phyloP scores from a whole-genome alignment of 1,140 invertebrate species.

The Kradibia gibbosae region DNA sequence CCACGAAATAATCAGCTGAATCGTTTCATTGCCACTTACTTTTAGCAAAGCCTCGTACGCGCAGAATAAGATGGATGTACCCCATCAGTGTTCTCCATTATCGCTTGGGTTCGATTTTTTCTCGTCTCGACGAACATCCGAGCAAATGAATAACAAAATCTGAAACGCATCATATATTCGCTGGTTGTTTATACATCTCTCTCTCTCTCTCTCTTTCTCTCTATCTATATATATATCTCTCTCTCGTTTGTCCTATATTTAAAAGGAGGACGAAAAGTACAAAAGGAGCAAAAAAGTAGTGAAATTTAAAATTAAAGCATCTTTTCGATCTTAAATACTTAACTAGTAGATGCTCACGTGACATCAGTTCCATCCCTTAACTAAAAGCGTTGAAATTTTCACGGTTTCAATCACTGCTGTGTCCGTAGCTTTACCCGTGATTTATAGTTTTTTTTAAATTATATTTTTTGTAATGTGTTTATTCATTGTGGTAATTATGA shows the following conservation, averaged over 20 bases:
- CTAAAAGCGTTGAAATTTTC: too few species aligned
- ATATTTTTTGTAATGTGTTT: too few species aligned
- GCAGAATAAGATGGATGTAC: constrained; percentile 17
- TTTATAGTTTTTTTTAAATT: too few species aligned
- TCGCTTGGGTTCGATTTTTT: not conserved
- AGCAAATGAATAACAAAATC: not conserved
- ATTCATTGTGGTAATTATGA: too few species aligned
- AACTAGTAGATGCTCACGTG: too few species aligned
- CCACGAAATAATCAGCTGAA: not conserved
- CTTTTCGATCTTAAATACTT: too few species aligned
- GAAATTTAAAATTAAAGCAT: too few species aligned
- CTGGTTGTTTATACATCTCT: not conserved
- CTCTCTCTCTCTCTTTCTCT: not conserved
- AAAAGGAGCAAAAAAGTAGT: not conserved
- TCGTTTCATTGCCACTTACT: constrained; percentile 17
- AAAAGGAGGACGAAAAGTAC: not conserved
- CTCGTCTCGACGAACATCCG: too few species aligned
- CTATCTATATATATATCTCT: not conserved
- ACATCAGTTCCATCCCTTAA: too few species aligned
- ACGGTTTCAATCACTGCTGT: too few species aligned
- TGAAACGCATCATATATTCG: constrained; percentile 15
- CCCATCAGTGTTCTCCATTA: constrained; percentile 21
- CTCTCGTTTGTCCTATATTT: not conserved
- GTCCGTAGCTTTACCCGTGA: too few species aligned
- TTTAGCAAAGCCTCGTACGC: not conserved